Base-by-base conservation (phyloP, 2,113 vertebrate genomes). In the Corythornis vintsioides region DNA sequence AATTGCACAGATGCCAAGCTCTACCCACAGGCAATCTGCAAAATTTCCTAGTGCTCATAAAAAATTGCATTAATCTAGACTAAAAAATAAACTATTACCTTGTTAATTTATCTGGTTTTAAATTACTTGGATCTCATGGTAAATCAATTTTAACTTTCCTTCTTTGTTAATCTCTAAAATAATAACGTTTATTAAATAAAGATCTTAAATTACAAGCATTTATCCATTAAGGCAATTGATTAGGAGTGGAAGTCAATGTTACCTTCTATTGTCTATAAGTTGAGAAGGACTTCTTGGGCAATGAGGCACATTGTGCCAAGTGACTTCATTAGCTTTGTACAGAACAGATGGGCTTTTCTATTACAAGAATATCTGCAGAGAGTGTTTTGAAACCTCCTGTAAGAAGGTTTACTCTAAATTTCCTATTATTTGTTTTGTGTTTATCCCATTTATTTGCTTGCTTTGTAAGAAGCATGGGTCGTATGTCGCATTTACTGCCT, bases 11-110 rank as follows among this genome's bases (percentile, higher is more conserved):
- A 92, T 96, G 95, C 96, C 96, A 95, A 95, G 56, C 61, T 95
- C 95, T 96, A 92, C 96, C 96, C 94, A 96, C 95, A 94, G 69
- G 91, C 96, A 96, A 96, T 96, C 96, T 96, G 95, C 82, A 93
- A 85, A 93, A 91, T 94, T 94, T 96, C 75, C 87, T 89, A 77
- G 35, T 80, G 35, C 76, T 93, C 69, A 74, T 94, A 94, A 93
- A 94, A 94, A 93, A 94, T 94, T 85, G 56, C 60, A 40, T 93
- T 87, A 64, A 93, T 83, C 82, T 60, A 85, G 64, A 67, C 75
- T 74, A 77, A 89, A 95, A 95, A 94, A 83, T 74, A 80, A 87
- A 91, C 79, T 86, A 93, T 92, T 94, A 93, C 48, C 26, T 70
- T 77, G 59, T 63, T 95, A 93, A 85, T 70, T 10, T 83, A 83